These are phyloP conservation scores for Nomada goodeniana DNA, from an alignment of 2,888 invertebrate species.

Conservation along the genomic window DNA sequence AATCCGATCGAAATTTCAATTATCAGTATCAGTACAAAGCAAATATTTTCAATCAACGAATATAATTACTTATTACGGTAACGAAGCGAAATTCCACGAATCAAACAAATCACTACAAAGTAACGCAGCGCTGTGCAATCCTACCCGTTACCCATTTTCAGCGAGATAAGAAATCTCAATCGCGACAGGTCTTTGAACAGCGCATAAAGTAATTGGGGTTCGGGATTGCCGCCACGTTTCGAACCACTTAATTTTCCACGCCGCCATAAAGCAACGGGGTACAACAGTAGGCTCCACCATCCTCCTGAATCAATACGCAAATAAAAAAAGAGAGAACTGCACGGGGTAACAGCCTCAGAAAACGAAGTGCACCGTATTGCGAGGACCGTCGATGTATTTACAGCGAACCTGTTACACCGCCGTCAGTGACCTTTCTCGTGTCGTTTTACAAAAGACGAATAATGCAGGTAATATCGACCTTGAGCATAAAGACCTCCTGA, in stretches of 20 bases:
- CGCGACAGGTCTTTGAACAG: background rate
- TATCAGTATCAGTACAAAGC: no score
- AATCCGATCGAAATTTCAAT: no score
- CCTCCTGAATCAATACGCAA: constrained; percentile 1
- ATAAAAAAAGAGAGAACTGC: constrained; percentile 23
- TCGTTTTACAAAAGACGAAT: constrained; percentile 59
- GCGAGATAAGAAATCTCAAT: constrained; percentile 17
- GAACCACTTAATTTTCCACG: constrained; percentile 44
- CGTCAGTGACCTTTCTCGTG: constrained; percentile 39
- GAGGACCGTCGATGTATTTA: constrained; percentile 9
- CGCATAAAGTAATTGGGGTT: constrained; percentile 13
- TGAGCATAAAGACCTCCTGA: constrained; percentile 64
- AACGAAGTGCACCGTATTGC: constrained; percentile 26
- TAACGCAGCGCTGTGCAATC: background rate
- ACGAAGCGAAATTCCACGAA: no score
- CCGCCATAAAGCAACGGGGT: background rate
- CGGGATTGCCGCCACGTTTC: constrained; percentile 19
- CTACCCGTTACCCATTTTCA: background rate
- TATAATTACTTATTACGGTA: no score
- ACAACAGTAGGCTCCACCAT: background rate
- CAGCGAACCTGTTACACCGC: constrained; percentile 46
- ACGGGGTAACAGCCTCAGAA: constrained; percentile 5
- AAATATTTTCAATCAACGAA: no score
- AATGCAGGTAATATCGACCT: constrained; percentile 62
- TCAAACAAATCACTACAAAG: no score